Evolutionary conservation across 2,797 vertebrate species (phyloP).

Genomic region (Pipistrellus nathusii): DNA sequence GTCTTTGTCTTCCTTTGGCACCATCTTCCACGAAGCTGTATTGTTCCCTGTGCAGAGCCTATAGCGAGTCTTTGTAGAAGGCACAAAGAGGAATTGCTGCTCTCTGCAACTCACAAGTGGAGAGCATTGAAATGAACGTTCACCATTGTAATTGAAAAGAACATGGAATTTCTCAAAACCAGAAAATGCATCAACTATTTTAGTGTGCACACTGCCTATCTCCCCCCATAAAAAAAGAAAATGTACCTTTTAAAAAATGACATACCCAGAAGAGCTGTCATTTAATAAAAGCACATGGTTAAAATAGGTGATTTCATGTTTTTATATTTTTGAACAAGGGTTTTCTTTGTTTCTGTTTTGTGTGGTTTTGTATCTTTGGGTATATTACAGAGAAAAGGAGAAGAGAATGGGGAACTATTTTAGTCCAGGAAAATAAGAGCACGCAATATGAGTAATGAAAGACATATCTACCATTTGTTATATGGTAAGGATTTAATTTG

Average conservation of each 20-base stretch:
- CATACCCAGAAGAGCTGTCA: neutral
- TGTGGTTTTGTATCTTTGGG: conserved; percentile 48
- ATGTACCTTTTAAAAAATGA: conserved; percentile 43
- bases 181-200: conserved; percentile 55
- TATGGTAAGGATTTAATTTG: conserved; percentile 49
- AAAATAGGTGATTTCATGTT: conserved; percentile 60
- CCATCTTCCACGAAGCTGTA: conserved; percentile 12
- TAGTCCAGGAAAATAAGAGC: conserved; percentile 45
- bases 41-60: conserved; percentile 17
- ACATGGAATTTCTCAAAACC: conserved; percentile 53
- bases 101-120: neutral
- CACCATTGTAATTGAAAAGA: conserved; percentile 58
- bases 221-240: neutral
- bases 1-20: conserved; percentile 55
- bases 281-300: conserved; percentile 55
- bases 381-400: conserved; percentile 51
- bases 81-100: conserved; percentile 40
- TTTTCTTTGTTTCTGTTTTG: conserved; percentile 2
- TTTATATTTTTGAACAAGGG: conserved; percentile 15
- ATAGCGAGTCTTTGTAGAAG: conserved; percentile 67
- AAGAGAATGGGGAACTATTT: conserved; percentile 48
- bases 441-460: conserved; percentile 56
- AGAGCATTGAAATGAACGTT: conserved; percentile 42
- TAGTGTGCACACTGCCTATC: conserved; percentile 37
- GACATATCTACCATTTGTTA: conserved; percentile 6